Percentiles rank a stretch among this genome's conserved stretches.
Conservation (phyloP, 2,888 invertebrate genomes). For the Tenthredo distinguenda region DNA sequence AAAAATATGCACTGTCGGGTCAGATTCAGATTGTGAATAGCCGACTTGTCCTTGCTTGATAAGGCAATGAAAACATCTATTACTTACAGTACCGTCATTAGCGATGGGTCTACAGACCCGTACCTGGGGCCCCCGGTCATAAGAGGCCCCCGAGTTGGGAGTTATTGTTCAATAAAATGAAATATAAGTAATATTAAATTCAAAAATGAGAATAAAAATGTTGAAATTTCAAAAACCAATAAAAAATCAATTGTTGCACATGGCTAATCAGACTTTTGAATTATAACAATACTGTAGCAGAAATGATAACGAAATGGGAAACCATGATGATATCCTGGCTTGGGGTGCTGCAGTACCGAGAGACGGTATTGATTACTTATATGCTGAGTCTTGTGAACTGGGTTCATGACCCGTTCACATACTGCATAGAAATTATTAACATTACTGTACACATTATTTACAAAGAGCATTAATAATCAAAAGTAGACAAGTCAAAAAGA, state of each 20-base stretch:
- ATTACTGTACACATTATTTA: neutral
- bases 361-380: neutral
- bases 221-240: neutral
- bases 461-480: neutral
- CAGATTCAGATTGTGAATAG: slow-evolving; percentile 5
- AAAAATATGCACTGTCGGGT: neutral
- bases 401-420: neutral
- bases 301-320: neutral
- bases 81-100: neutral
- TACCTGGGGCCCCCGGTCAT: neutral
- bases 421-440: neutral
- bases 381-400: neutral
- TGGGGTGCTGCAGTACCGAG: neutral
- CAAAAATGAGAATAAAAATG: neutral
- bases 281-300: neutral
- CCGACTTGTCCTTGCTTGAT: neutral
- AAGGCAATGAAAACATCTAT: neutral
- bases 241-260: neutral
- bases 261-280: neutral
- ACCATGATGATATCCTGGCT: neutral
- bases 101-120: neutral
- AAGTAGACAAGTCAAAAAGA: neutral
- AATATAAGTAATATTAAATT: neutral
- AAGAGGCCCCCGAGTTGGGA: neutral
- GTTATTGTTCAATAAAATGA: neutral